Conservation (phyloP, 2,797 vertebrate species). For the Sebastes steindachneri region DNA sequence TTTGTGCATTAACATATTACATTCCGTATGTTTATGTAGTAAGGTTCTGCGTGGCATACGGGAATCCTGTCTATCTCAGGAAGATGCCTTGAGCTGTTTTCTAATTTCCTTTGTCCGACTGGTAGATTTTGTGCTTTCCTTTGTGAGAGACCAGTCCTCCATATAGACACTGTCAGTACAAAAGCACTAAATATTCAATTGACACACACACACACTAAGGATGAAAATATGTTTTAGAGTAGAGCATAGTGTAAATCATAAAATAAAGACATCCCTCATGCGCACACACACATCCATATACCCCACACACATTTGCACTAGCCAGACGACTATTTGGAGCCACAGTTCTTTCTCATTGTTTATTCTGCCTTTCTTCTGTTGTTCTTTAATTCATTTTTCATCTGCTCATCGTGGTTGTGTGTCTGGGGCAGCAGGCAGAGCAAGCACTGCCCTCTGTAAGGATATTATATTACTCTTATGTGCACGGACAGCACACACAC, state of each 20-base stretch:
- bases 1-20: not conserved
- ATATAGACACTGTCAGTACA: constrained; percentile 2
- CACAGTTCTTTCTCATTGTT: constrained; percentile 72
- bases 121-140: not conserved
- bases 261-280: constrained; percentile 59
- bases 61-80: not conserved
- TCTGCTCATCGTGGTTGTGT: constrained; percentile 75
- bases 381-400: constrained; percentile 88
- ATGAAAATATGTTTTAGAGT: constrained; percentile 46
- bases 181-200: constrained; percentile 60
- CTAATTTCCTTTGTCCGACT: not conserved
- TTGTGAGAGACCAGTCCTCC: constrained; percentile 12
- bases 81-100: not conserved
- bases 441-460: constrained; percentile 77
- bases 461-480: constrained; percentile 75
- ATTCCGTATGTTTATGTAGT: not conserved
- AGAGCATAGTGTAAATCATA: constrained; percentile 59
- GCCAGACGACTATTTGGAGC: constrained; percentile 66
- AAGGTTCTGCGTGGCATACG: not conserved
- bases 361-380: constrained; percentile 80
- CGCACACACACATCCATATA: constrained; percentile 9
- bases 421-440: constrained; percentile 74
- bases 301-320: constrained; percentile 46
- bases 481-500: constrained; percentile 33
- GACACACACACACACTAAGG: constrained; percentile 43